A percentile compares a stretch with the other conserved stretches of the same genome.
These are phyloP conservation scores for Dryadula phaetusa DNA, from an alignment of 2,888 invertebrate species.

Conservation along the genomic window DNA sequence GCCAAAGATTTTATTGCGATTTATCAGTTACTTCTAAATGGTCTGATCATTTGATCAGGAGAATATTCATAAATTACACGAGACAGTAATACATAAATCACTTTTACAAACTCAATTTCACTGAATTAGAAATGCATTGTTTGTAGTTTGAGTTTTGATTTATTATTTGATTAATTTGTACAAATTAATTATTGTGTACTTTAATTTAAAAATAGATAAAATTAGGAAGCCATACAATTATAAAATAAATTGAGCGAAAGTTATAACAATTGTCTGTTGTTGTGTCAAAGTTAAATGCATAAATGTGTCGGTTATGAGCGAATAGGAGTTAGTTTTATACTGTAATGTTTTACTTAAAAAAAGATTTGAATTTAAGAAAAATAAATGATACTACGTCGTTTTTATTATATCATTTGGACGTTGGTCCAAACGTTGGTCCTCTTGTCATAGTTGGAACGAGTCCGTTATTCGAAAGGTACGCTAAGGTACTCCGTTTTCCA, in stretches of 20 bases:
- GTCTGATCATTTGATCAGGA: constrained; percentile 17
- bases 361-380: not conserved
- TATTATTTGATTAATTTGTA: not conserved
- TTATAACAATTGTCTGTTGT: no score
- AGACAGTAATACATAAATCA: constrained; percentile 12
- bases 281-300: no score
- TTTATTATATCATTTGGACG: not conserved
- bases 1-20: constrained; percentile 50
- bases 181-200: not conserved
- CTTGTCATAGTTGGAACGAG: no score
- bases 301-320: no score
- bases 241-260: no score
- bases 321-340: no score
- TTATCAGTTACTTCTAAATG: constrained; percentile 26
- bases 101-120: constrained; percentile 18
- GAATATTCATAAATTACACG: constrained; percentile 19
- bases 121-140: constrained; percentile 11
- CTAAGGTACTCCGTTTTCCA: no score
- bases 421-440: no score
- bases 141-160: constrained; percentile 15
- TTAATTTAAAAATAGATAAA: not conserved
- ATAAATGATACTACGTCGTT: not conserved
- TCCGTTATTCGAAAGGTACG: no score
- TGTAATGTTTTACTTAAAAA: no score
- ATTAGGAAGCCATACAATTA: not conserved